Conservation (phyloP, 2,113 vertebrate species). For the Chionomys nivalis region DNA sequence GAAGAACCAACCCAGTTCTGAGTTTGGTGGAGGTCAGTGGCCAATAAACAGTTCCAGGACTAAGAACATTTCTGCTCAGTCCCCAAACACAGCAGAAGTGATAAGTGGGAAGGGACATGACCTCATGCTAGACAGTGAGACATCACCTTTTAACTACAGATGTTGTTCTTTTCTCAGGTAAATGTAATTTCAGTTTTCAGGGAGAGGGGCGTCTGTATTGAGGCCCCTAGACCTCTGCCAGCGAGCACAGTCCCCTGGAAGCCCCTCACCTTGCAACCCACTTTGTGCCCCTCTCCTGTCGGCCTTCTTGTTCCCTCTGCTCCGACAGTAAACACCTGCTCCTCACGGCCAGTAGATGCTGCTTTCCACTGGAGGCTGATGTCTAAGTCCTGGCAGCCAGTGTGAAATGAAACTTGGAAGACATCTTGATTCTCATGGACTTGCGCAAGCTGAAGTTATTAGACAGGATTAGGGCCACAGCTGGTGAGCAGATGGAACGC, state of each 20-base stretch:
- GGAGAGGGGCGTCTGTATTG: neutral
- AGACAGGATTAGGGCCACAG: constrained; percentile 84
- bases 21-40: neutral
- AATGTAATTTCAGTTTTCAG: neutral
- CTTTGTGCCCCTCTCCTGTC: neutral
- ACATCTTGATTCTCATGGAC: constrained; percentile 79
- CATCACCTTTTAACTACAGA: neutral
- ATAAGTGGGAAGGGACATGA: neutral
- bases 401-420: constrained; percentile 77
- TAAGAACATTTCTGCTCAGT: neutral
- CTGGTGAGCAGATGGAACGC: constrained; percentile 88
- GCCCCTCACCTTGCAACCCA: neutral
- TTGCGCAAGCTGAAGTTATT: constrained; percentile 80
- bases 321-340: constrained; percentile 75
- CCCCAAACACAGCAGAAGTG: neutral
- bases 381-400: constrained; percentile 71
- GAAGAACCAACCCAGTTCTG: neutral
- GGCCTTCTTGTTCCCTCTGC: constrained; percentile 2
- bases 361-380: constrained; percentile 70
- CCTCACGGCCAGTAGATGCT: constrained; percentile 47
- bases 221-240: neutral
- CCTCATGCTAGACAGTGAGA: neutral
- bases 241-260: neutral
- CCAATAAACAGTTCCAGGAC: neutral
- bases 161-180: neutral